phyloP scores from a whole-genome alignment of 2,113 vertebrate species.

The Lepidiolamprologus cunningtoni region DNA sequence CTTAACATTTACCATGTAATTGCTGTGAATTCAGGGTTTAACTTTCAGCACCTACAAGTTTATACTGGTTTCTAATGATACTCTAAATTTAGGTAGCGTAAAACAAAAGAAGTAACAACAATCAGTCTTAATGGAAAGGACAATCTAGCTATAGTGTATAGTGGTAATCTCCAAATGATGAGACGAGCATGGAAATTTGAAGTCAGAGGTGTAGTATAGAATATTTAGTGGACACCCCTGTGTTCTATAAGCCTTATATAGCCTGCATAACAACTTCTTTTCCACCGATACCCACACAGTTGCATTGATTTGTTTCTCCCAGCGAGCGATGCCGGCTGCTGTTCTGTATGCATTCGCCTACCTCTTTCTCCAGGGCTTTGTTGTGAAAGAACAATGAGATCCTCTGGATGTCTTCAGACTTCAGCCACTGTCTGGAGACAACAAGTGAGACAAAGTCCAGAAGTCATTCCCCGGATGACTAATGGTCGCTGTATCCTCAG shows the following conservation, averaged over 20 bases:
- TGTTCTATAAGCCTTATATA: background rate
- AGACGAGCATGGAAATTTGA: background rate
- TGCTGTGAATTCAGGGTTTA: background rate
- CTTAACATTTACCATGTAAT: background rate
- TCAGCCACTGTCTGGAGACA: slow-evolving; percentile 88
- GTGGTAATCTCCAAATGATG: background rate
- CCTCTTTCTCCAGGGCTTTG: slow-evolving; percentile 92
- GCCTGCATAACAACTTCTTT: background rate
- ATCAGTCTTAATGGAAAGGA: background rate
- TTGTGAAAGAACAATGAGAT: slow-evolving; percentile 97
- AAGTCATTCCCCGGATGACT: background rate
- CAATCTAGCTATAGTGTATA: background rate
- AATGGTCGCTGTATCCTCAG: background rate
- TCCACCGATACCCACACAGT: background rate
- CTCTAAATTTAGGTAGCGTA: background rate
- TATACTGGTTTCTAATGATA: background rate
- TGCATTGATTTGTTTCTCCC: background rate
- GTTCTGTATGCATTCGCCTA: slow-evolving; percentile 54
- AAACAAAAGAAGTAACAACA: background rate
- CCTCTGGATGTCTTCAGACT: slow-evolving; percentile 97
- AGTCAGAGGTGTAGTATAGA: background rate
- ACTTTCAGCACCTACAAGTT: background rate
- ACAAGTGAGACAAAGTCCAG: background rate
- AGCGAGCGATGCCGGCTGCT: background rate
- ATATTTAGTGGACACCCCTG: background rate